Conservation (phyloP, 2,797 vertebrate genomes). For the Schizopygopsis malacanthus region DNA sequence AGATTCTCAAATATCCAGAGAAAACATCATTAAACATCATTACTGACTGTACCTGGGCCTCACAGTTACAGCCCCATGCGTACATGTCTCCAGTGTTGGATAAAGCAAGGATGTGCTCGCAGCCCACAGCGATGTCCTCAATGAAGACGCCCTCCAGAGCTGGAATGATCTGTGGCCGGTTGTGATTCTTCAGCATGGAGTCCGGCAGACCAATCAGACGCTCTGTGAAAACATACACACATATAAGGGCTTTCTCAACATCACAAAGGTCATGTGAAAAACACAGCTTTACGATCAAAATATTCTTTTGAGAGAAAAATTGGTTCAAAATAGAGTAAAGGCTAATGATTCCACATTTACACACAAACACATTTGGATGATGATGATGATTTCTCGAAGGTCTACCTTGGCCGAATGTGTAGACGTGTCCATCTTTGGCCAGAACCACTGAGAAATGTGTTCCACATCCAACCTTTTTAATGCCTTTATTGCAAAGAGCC, state of each 20-base stretch:
- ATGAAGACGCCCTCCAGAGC: conserved; percentile 81
- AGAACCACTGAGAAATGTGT: conserved; percentile 83
- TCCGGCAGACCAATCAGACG: conserved; percentile 83
- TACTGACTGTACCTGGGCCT: conserved; percentile 71
- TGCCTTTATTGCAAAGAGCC: conserved; percentile 80
- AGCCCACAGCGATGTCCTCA: conserved; percentile 81
- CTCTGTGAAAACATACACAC: conserved; percentile 67
- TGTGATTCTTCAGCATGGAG: conserved; percentile 82
- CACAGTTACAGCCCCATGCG: conserved; percentile 84
- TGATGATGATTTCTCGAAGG: no score
- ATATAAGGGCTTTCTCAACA: not conserved
- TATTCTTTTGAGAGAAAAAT: not conserved
- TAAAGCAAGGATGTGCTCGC: conserved; percentile 81
- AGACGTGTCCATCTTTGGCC: conserved; percentile 79
- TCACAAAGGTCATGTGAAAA: not conserved
- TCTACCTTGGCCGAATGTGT: conserved; percentile 85
- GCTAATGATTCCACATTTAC: not conserved
- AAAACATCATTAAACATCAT: not conserved
- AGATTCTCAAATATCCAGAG: conserved; percentile 2
- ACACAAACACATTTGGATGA: not conserved
- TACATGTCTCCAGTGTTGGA: conserved; percentile 81
- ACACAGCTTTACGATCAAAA: not conserved
- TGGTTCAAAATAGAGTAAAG: not conserved
- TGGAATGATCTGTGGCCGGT: conserved; percentile 80
- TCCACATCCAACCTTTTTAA: conserved; percentile 82